Evolutionary conservation across 2,888 invertebrate genomes (phyloP).

Genomic region (Megastigmus dorsalis): DNA sequence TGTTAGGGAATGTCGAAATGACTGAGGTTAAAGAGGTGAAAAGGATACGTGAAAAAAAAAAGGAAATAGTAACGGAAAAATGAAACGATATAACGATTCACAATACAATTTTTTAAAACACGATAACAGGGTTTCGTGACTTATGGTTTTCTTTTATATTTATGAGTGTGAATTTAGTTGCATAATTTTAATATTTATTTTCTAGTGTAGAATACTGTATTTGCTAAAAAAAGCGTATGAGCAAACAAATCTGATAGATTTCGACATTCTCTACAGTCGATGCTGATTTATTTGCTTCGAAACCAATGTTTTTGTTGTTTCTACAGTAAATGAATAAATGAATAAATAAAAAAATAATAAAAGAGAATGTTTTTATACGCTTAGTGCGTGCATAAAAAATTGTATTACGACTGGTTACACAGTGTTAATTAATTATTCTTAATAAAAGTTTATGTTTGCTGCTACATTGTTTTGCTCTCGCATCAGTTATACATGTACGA

Average conservation of each 20-base stretch:
- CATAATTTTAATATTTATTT: neutral
- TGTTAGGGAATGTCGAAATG: slow-evolving; percentile 34
- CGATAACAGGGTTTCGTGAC: too few relatives aligned
- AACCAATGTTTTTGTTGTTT: slow-evolving; percentile 43
- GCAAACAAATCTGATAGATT: neutral
- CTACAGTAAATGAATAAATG: slow-evolving; percentile 27
- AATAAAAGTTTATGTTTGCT: slow-evolving; percentile 51
- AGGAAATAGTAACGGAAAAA: too few relatives aligned
- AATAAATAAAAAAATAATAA: slow-evolving; percentile 5
- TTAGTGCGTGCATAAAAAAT: slow-evolving; percentile 42
- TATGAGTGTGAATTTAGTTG: neutral
- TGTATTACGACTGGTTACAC: slow-evolving; percentile 52
- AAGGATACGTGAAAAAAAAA: too few relatives aligned
- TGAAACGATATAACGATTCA: too few relatives aligned
- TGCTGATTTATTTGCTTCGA: slow-evolving; percentile 39
- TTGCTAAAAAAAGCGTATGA: neutral
- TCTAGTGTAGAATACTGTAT: neutral
- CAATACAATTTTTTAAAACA: too few relatives aligned
- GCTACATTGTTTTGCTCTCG: slow-evolving; percentile 47
- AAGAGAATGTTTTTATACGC: slow-evolving; percentile 46
- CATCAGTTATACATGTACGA: slow-evolving; percentile 23
- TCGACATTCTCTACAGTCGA: slow-evolving; percentile 29
- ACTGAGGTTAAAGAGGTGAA: neutral
- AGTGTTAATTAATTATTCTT: slow-evolving; percentile 48
- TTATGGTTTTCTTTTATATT: too few relatives aligned